These are phyloP conservation scores for Lissocephala sabroskyi DNA, from an alignment of 2,888 invertebrate genomes.

Conservation along the genomic window DNA sequence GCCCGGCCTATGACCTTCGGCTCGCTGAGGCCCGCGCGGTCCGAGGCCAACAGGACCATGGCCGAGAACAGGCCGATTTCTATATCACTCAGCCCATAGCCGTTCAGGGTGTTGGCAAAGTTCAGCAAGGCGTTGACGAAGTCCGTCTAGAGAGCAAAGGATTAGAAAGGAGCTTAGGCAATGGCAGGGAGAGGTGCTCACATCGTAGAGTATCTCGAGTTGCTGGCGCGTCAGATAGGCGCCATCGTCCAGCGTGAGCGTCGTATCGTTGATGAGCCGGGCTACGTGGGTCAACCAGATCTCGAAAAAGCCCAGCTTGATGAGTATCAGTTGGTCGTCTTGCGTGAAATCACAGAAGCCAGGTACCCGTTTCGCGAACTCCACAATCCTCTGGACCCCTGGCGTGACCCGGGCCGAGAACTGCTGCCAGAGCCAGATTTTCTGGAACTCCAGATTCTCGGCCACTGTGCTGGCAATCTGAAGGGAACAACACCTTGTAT, in stretches of 20 bases:
- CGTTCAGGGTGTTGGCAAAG: conserved; percentile 83
- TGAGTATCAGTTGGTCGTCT: conserved; percentile 96
- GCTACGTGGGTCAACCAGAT: conserved; percentile 93
- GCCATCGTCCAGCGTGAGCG: conserved; percentile 92
- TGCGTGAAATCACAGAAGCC: conserved; percentile 92
- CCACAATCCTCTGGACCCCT: conserved; percentile 93
- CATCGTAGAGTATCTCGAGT: conserved; percentile 90
- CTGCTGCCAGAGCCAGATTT: conserved; percentile 91
- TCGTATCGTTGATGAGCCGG: conserved; percentile 82
- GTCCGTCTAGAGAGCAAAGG: conserved; percentile 77
- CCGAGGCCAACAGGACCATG: conserved; percentile 86
- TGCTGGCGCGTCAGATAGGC: conserved; percentile 87
- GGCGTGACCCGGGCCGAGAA: conserved; percentile 90
- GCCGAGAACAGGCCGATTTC: conserved; percentile 93
- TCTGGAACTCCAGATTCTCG: conserved; percentile 81
- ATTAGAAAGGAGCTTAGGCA: background rate
- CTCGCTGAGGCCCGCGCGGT: conserved; percentile 86
- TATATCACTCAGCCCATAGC: conserved; percentile 86
- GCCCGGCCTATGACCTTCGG: conserved; percentile 84
- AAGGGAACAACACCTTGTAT: background rate
- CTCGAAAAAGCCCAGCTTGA: conserved; percentile 97
- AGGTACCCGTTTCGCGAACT: conserved; percentile 95
- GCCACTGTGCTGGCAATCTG: conserved; percentile 77
- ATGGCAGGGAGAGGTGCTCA: conserved; percentile 73
- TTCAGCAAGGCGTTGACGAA: conserved; percentile 88